Conservation (phyloP, 1,140 invertebrate species). For the Hesperophylax magnus region DNA sequence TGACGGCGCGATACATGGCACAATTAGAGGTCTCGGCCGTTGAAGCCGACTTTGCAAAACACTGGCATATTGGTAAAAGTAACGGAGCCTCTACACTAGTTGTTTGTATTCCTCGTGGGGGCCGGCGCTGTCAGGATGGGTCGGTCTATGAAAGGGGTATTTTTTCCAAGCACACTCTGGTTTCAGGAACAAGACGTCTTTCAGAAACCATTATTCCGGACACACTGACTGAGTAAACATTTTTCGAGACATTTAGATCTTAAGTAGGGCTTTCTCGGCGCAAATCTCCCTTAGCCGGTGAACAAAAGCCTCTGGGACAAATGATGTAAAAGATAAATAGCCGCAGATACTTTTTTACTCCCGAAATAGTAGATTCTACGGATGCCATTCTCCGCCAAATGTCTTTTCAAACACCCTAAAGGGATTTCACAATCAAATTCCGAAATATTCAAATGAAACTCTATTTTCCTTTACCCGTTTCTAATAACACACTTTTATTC, state of each 20-base stretch:
- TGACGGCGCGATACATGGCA: background rate
- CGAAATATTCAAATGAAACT: no score
- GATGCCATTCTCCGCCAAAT: background rate
- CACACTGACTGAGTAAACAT: constrained; percentile 32
- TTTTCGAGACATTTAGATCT: constrained; percentile 17
- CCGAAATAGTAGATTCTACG: constrained; percentile 25
- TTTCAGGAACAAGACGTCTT: constrained; percentile 35
- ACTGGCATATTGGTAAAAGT: background rate
- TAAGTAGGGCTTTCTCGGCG: constrained; percentile 19
- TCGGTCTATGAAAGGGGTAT: constrained; percentile 8
- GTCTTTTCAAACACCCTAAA: constrained; percentile 17
- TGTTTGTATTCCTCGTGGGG: background rate
- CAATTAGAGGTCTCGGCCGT: background rate
- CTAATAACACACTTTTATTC: no score
- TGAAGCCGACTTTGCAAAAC: background rate
- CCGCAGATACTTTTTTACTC: constrained; percentile 39
- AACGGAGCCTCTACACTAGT: background rate
- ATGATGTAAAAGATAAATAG: constrained; percentile 55
- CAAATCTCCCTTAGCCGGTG: constrained; percentile 14
- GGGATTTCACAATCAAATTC: constrained; percentile 11
- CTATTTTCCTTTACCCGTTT: no score
- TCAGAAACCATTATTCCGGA: constrained; percentile 37
- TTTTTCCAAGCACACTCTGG: constrained; percentile 27
- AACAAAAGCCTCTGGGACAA: constrained; percentile 41
- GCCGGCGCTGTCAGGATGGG: background rate